Evolutionary conservation across 2,113 vertebrate species (phyloP).

Genomic region (Amphiprion percula): DNA sequence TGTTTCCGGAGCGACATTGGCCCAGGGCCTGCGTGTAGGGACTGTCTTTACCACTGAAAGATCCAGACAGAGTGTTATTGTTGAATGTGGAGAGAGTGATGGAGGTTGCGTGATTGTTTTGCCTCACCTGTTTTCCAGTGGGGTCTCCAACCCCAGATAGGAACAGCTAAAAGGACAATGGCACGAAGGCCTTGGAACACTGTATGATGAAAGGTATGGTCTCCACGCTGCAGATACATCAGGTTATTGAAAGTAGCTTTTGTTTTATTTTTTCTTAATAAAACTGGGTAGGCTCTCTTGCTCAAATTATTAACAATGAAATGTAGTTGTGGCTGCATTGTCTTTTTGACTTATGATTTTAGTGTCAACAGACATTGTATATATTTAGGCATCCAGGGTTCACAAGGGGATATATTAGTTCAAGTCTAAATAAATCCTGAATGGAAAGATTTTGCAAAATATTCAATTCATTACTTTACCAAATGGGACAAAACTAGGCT

Average conservation of each 20-base stretch:
- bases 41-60: conserved; percentile 72
- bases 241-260: conserved; percentile 49
- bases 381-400: conserved; percentile 23
- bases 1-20: conserved; percentile 71
- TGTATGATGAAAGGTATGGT: conserved; percentile 72
- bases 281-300: conserved; percentile 33
- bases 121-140: conserved; percentile 78
- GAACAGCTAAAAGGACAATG: conserved; percentile 68
- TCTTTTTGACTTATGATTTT: conserved; percentile 40
- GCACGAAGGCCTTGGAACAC: conserved; percentile 69
- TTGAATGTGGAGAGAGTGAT: conserved; percentile 70
- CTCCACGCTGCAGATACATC: conserved; percentile 46
- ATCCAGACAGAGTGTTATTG: conserved; percentile 73
- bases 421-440: conserved; percentile 30
- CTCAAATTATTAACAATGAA: conserved; percentile 43
- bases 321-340: conserved; percentile 37
- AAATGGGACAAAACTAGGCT: neutral
- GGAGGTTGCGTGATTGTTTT: conserved; percentile 71
- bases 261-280: conserved; percentile 50
- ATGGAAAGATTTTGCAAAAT: conserved; percentile 26
- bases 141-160: conserved; percentile 53
- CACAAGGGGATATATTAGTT: neutral
- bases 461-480: conserved; percentile 7
- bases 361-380: conserved; percentile 37
- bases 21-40: conserved; percentile 46